Conservation (phyloP, 64 coral and sea anemone species). For the Platygyra sinensis region DNA sequence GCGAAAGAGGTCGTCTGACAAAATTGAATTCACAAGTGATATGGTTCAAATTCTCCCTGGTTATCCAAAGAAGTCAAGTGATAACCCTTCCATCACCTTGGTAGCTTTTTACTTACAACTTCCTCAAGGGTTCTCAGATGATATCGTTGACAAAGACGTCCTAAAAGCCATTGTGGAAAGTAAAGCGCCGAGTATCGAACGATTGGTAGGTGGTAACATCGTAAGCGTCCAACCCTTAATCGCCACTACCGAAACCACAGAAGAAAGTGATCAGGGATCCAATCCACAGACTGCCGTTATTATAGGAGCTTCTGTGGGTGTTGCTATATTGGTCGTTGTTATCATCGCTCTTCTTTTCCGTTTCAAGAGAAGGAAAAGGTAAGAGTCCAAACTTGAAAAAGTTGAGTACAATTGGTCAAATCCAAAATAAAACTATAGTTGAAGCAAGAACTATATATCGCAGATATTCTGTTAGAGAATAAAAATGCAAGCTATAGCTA, state of each 20-base stretch:
- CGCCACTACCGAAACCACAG: too few relatives aligned
- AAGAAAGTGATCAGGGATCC: not conserved
- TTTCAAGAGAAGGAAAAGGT: not conserved
- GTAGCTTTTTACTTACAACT: conserved; percentile 15
- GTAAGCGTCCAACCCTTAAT: not conserved
- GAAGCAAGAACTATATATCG: too few relatives aligned
- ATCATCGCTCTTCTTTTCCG: not conserved
- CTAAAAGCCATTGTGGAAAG: not conserved
- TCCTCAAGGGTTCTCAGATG: not conserved
- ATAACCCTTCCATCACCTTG: not conserved
- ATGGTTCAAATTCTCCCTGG: conserved; percentile 39
- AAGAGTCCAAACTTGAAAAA: not conserved
- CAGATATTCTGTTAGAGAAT: too few relatives aligned
- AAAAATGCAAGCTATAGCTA: too few relatives aligned
- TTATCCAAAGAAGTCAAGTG: not conserved
- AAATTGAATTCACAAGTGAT: not conserved
- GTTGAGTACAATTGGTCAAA: too few relatives aligned
- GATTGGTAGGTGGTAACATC: not conserved
- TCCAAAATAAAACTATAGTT: too few relatives aligned
- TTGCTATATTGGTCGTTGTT: not conserved
- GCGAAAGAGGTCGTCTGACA: not conserved
- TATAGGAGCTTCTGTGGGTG: not conserved
- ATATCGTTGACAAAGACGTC: not conserved
- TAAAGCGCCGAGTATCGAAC: not conserved
- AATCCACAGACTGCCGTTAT: not conserved